A percentile compares a stretch with the other conserved stretches of the same genome.
Evolutionary conservation across 2,888 invertebrate species (phyloP).

Genomic region (Phengaris arion): DNA sequence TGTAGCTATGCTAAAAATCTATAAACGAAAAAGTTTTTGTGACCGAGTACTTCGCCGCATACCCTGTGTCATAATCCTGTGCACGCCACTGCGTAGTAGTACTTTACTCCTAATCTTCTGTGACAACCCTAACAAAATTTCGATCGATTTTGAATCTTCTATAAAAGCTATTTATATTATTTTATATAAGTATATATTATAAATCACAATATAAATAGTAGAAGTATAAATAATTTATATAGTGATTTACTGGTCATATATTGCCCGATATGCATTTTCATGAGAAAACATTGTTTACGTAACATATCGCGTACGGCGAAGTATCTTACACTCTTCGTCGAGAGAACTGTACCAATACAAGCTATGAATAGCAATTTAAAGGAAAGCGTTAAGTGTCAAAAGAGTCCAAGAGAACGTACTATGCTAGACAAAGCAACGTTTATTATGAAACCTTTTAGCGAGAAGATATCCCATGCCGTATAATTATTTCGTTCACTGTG

Average conservation of each 20-base stretch:
- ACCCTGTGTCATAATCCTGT: no score
- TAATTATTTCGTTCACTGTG: background rate
- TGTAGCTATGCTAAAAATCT: no score
- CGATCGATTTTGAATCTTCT: no score
- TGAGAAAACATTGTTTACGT: background rate
- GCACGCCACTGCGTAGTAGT: no score
- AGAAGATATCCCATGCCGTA: background rate
- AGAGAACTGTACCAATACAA: background rate
- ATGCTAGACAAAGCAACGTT: background rate
- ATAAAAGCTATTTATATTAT: no score
- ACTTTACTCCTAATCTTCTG: no score
- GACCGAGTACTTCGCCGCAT: no score
- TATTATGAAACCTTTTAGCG: background rate
- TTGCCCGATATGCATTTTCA: background rate
- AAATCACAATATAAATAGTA: no score
- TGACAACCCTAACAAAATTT: no score
- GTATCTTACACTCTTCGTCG: background rate
- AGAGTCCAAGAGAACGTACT: background rate
- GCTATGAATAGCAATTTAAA: conserved; percentile 8
- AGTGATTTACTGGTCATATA: background rate
- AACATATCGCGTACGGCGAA: background rate
- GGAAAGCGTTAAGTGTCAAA: conserved; percentile 2
- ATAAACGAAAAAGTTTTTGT: no score
- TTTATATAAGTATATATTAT: no score
- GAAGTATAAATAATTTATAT: background rate